Base-by-base conservation (phyloP, 2,797 vertebrate species). In the Orientallactaga sibirica region DNA sequence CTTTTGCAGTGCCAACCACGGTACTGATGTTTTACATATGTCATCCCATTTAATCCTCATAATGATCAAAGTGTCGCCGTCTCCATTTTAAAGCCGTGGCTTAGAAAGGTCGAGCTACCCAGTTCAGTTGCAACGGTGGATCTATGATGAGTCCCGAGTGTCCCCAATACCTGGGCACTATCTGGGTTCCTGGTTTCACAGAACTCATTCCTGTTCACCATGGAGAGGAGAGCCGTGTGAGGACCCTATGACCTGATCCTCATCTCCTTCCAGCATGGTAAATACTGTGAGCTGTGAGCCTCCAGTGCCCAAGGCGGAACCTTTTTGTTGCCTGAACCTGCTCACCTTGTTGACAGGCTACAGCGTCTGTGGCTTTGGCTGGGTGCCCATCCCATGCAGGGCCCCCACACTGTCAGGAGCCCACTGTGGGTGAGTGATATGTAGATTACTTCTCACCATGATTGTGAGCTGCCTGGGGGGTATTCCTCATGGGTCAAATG, bases 1-100 rank as follows among this genome's bases (percentile, higher is more conserved):
- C 66, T 94, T 81, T 82, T 67, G 83, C 70, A 67, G 11, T 66
- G 15, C 43, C 41, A 11, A 88, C 33, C 5, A 27, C 52, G 25
- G 11, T 67, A 27, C 22, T 37, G 14, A 48, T 80, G 88, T 86
- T 92, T 88, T 91, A 73, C 67, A 67, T 48, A 33, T 76, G 64
- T 94, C 93, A 89, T 74, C 73, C 64, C 52, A 64, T n/a, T 86
- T 91, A 83, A 94, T 92, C 80, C 87, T 84, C 6, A 9, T 19
- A 48, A 67, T 91, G 74, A 94, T 87, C 87, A 85, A 48, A 77
- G 70, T 22, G 25, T 86, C 91, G 75, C 62, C 78, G 81, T 25
- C n/a, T 18, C 52, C 43, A 78, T 74, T 88, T 92, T 66, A 92
- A 86, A 92, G 73, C 22, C 5, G 3, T 80, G 64, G 25, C 71